Base-by-base conservation (phyloP, 2,888 invertebrate genomes). In the Ametastegia equiseti region DNA sequence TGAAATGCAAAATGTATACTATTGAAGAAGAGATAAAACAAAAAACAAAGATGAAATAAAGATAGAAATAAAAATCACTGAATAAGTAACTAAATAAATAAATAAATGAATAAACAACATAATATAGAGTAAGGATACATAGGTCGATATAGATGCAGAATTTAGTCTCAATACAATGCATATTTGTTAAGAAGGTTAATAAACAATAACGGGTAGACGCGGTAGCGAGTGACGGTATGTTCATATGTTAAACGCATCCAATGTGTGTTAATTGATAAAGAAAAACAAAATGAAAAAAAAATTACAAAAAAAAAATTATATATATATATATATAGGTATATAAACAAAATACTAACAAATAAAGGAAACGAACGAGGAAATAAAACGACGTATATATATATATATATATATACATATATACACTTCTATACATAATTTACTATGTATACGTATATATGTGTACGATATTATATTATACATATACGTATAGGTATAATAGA, bases 1-100 rank as follows among this genome's bases (percentile, higher is more conserved):
- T 36, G 65, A 65, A 65, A 65, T 19, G 36, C 65, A 65, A 36
- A 65, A 65, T 65, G 65, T 65, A 65, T 65, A 65, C 65, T 65
- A 65, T 65, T 65, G 33, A 19, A 65, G 36, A 65, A 65, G 54
- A 54, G 19, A 54, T 5, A 54, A 54, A n/a, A 7, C 9, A 39
- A 65, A 39, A 15, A 36, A 65, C n/a, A 65, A 33, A 65, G 15
- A 65, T 36, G 13, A n/a, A n/a, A n/a, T n/a, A n/a, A n/a, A n/a
- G n/a, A n/a, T n/a, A n/a, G n/a, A n/a, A n/a, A n/a, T n/a, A n/a
- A n/a, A n/a, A n/a, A n/a, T n/a, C n/a, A n/a, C n/a, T 27, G 27
- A 6, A 63, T 63, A 63, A 1, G 30, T 33, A 33, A 2, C 6
- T 60, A 60, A 13, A 60, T 63, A n/a, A 13, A 33, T 15, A 33